Conservation (phyloP, 1,140 invertebrate species). For the Lucilia cuprina region DNA sequence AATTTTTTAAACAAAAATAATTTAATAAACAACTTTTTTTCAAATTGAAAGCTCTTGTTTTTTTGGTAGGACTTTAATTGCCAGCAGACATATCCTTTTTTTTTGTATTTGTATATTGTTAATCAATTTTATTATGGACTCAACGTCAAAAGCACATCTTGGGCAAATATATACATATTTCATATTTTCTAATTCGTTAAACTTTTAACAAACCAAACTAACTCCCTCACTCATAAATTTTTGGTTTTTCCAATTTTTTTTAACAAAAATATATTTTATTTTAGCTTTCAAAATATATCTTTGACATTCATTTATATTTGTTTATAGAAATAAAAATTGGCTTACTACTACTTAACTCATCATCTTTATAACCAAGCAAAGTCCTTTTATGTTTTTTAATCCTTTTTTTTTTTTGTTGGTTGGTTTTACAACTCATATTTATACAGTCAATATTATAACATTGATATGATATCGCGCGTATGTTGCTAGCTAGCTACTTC, state of each 20-base stretch:
- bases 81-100: background rate
- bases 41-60: background rate
- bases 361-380: background rate
- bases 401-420: conserved; percentile 14
- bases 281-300: no score
- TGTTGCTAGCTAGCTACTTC: background rate
- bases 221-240: no score
- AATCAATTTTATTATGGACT: conserved; percentile 15
- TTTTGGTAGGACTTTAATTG: background rate
- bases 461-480: conserved; percentile 34
- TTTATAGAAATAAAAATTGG: conserved; percentile 34
- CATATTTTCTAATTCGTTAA: conserved; percentile 32
- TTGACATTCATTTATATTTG: conserved; percentile 33
- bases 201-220: conserved; percentile 28
- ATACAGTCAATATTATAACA: conserved; percentile 17
- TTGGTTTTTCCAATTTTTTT: background rate
- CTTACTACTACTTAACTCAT: conserved; percentile 19
- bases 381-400: conserved; percentile 29
- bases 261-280: background rate
- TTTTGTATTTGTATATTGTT: background rate
- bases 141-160: conserved; percentile 14
- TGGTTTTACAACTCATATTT: conserved; percentile 17
- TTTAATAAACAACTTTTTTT: background rate
- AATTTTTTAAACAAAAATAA: background rate
- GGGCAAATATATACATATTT: conserved; percentile 13